Conservation (phyloP, 92 coral and sea anemone species). For the Heteractis magnifica region DNA sequence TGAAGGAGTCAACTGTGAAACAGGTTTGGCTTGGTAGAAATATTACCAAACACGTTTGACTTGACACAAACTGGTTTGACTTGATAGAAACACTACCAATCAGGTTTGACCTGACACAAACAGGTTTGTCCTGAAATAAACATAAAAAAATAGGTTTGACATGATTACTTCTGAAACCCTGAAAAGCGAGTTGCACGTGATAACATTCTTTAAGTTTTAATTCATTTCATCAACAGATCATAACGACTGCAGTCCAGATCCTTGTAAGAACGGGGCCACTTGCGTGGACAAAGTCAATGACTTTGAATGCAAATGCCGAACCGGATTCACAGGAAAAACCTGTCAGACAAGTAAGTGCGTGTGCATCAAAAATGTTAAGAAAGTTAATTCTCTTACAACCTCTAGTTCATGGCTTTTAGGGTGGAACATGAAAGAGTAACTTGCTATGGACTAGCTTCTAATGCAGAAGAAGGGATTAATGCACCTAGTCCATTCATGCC, state of each 20-base stretch:
- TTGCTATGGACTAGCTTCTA: no score
- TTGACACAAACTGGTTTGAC: no score
- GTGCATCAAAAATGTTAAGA: neutral
- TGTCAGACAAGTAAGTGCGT: constrained; percentile 14
- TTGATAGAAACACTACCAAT: no score
- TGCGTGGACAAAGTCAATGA: constrained; percentile 1
- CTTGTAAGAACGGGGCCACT: constrained; percentile 6
- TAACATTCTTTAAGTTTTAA: neutral
- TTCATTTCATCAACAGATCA: neutral
- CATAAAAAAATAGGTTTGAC: no score
- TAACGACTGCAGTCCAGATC: neutral
- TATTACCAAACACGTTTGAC: no score
- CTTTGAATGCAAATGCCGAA: neutral
- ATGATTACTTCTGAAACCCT: no score
- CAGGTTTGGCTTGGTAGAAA: neutral
- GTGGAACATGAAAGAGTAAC: no score
- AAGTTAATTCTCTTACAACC: neutral
- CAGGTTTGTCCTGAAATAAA: no score
- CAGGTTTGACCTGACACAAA: no score
- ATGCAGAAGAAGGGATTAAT: no score
- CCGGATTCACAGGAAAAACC: neutral
- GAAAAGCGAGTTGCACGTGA: neutral
- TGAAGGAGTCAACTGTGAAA: constrained; percentile 14
- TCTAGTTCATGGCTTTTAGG: no score
- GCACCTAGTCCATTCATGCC: neutral